A percentile compares a stretch with the other conserved stretches of the same genome.
These are phyloP conservation scores for Ailurus styani DNA, from an alignment of 2,113 vertebrate species.

Conservation along the genomic window DNA sequence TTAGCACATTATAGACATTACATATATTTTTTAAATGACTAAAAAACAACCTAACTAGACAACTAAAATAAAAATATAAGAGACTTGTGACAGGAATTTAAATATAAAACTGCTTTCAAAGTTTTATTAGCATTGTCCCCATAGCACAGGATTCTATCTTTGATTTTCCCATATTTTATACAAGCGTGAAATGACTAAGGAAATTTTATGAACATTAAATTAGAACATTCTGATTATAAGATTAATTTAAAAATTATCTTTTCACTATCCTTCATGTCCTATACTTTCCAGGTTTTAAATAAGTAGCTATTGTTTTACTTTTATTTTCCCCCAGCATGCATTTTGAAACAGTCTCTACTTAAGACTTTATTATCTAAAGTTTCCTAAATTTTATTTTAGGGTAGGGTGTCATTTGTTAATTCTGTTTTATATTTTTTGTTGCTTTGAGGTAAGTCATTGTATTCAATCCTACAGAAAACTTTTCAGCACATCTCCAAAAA, in stretches of 20 bases:
- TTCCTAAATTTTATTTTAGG: background rate
- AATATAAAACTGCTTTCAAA: background rate
- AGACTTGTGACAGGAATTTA: background rate
- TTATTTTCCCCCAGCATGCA: background rate
- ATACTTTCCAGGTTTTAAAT: background rate
- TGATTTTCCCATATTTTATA: conserved; percentile 4
- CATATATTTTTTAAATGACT: background rate
- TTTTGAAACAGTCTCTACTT: background rate
- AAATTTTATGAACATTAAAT: conserved; percentile 25
- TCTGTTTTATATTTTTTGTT: background rate
- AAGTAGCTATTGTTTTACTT: background rate
- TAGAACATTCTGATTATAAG: background rate
- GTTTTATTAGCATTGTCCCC: background rate
- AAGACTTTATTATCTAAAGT: background rate
- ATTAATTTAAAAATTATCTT: background rate
- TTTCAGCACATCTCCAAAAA: background rate
- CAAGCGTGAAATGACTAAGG: background rate
- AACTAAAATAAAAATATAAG: background rate
- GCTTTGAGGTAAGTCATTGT: background rate
- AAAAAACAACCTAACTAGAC: background rate
- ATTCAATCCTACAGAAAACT: conserved; percentile 7
- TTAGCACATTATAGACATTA: background rate
- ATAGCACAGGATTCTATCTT: background rate
- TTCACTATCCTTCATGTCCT: background rate
- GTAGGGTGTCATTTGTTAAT: background rate